Base-by-base conservation (phyloP, 2,797 vertebrate genomes). In the Mionectes olivaceus region DNA sequence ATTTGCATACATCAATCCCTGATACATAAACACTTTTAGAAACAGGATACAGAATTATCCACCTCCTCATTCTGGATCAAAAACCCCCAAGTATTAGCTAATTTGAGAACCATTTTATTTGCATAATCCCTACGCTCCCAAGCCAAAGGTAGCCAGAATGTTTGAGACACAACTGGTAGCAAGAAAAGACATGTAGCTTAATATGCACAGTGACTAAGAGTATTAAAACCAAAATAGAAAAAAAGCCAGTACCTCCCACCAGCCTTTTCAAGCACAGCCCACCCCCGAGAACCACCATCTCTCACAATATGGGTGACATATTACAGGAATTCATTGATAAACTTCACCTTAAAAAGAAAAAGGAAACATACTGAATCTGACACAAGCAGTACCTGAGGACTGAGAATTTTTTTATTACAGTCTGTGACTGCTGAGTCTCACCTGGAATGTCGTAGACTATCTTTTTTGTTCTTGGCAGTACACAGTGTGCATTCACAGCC, bases 391-490 rank as follows among this genome's bases (percentile, higher is more conserved):
- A 43, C 2, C 24, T 63, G 19, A 69, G 13, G 63, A 82, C 5
- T 25, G 53, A 37, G 28, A 33, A 14, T 2, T 21, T 37, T 64
- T 68, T 56, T 7, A 28, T 50, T 76, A 15, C 7, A 35, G 37
- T 19, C 49, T 79, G 41, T 33, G 55, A 47, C 44, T 64, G 28
- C 5, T 64, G 57, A 77, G 73, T 85, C 87, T 95, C 63, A 99
- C 99, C 99, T 99, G 96, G 99, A 99, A 97, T 99, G 99, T 37
- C 99, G 98, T 7, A 99, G 98, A 94, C 99, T 99, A 93, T 99
- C 99, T 93, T 99, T 99, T 97, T 99, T 99, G 98, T 99, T 99
- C 97, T 99, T 99, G 94, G 99, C 99, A 49, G 99, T 99, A 97
- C 99, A 99, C 68, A 99, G 97, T 0, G 99, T 99, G 95, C 99